Evolutionary conservation across 2,888 invertebrate genomes (phyloP).

Genomic region (Agonopterix subpropinquella): DNA sequence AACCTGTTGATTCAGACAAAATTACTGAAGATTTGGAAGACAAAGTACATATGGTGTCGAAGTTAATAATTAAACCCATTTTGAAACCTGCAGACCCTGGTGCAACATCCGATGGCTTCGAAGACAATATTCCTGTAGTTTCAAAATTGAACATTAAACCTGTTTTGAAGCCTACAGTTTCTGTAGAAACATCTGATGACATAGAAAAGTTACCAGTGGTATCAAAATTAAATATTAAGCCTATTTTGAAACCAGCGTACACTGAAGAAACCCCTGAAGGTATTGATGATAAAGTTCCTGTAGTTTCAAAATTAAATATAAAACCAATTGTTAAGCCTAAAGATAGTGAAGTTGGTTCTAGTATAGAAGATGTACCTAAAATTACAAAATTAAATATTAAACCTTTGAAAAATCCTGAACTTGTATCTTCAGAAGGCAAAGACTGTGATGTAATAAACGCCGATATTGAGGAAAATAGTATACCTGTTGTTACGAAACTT

Average conservation of each 20-base stretch:
- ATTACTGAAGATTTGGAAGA: slow-evolving; percentile 25
- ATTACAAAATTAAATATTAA: slow-evolving; percentile 72
- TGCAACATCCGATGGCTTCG: slow-evolving; percentile 24
- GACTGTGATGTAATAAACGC: slow-evolving; percentile 62
- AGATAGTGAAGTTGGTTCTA: slow-evolving; percentile 62
- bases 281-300: slow-evolving; percentile 62
- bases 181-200: slow-evolving; percentile 40
- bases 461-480: slow-evolving; percentile 54
- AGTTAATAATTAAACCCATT: slow-evolving; percentile 53
- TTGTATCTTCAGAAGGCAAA: slow-evolving; percentile 55
- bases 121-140: slow-evolving; percentile 44
- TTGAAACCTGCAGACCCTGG: slow-evolving; percentile 33
- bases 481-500: slow-evolving; percentile 69
- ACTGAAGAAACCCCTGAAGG: slow-evolving; percentile 40
- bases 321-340: slow-evolving; percentile 70
- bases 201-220: slow-evolving; percentile 60
- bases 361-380: slow-evolving; percentile 67
- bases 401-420: slow-evolving; percentile 67
- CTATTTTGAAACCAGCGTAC: slow-evolving; percentile 65
- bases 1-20: slow-evolving; percentile 29
- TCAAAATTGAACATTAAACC: slow-evolving; percentile 51
- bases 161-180: slow-evolving; percentile 49
- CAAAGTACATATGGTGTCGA: slow-evolving; percentile 46
- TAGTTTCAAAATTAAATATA: slow-evolving; percentile 74
- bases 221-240: slow-evolving; percentile 75